These are phyloP conservation scores for Lordiphosa clarofinis DNA, from an alignment of 1,140 invertebrate genomes.

Conservation along the genomic window DNA sequence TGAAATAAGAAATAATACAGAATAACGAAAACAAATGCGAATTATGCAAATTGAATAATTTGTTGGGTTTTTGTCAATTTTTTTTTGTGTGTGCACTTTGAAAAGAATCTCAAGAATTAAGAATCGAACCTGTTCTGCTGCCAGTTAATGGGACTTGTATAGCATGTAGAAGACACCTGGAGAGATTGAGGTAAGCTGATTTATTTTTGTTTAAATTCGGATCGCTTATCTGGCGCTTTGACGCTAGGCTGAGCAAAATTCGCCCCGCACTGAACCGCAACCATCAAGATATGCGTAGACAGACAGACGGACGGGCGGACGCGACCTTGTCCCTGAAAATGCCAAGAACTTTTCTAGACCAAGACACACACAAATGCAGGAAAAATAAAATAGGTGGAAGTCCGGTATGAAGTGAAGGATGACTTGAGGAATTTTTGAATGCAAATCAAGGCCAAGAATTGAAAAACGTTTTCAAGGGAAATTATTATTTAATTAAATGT, in stretches of 20 bases:
- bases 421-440: too few species aligned
- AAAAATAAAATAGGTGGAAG: too few species aligned
- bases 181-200: conserved; percentile 65
- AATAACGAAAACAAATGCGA: conserved; percentile 21
- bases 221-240: conserved; percentile 8
- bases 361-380: too few species aligned
- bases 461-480: too few species aligned
- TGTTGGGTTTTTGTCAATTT: not conserved
- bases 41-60: conserved; percentile 36
- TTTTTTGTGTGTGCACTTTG: too few species aligned
- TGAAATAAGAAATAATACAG: conserved; percentile 28
- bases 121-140: conserved; percentile 35
- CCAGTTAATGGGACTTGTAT: not conserved
- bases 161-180: conserved; percentile 5
- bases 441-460: too few species aligned
- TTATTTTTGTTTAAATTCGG: conserved; percentile 33
- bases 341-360: conserved; percentile 7
- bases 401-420: conserved; percentile 18
- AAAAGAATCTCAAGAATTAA: conserved; percentile 1
- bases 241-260: conserved; percentile 27
- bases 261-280: conserved; percentile 56
- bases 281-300: conserved; percentile 48
- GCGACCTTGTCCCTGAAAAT: conserved; percentile 39
- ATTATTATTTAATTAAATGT: too few species aligned
- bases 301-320: conserved; percentile 18